Evolutionary conservation across 1,140 invertebrate genomes (phyloP), one percentile per base, ranked within the genome.

Genomic region (Ceratoteleas bidentatus): DNA sequence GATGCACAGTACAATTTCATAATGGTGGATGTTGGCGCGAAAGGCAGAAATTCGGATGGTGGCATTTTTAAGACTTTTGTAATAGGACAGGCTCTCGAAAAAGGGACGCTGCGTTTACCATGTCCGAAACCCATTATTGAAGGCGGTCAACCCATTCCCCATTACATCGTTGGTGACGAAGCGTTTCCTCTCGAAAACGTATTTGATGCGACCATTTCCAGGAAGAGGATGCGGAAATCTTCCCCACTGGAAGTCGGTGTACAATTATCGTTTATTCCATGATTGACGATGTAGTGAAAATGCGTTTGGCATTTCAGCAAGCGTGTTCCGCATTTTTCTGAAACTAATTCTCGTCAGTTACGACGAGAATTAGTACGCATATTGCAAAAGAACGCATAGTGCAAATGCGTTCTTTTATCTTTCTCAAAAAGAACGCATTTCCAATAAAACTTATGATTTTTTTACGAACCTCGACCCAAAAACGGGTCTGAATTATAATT

Each of bases 21-120:
- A 32, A 4, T 53, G 3, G 50, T 53, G 24, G 50, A 53, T 33
- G 16, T 62, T 24, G 60, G 60, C 36, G 60, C 32, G 33, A 32
- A 62, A 36, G 47, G 60, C n/a, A 33, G 60, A 34, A 49, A 62
- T 50, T 34, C 45, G n/a, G 60, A 62, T 11, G 60, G 60, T 15
- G 60, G 60, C 6, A 24, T 62, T 36, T 62, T 62, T 9, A 49
- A n/a, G 36, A n/a, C 14, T 10, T 62, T 47, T 6, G 45, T 9
- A 32, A 36, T 62, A n/a, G 47, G 60, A 50, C 6, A 47, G 6
- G 6, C 57, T 32, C 10, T 61, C 0, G 5, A n/a, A 8, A 47
- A 61, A 33, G 40, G 43, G 15, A 33, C 43, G 7, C 15, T 61
- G 7, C 16, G 57, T 47, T 61, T 61, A 47, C 57, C 57, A 6